A percentile compares a stretch with the other conserved stretches of the same genome.
Conservation (phyloP, 2,888 invertebrate species). For the Metallyticus violacea region DNA sequence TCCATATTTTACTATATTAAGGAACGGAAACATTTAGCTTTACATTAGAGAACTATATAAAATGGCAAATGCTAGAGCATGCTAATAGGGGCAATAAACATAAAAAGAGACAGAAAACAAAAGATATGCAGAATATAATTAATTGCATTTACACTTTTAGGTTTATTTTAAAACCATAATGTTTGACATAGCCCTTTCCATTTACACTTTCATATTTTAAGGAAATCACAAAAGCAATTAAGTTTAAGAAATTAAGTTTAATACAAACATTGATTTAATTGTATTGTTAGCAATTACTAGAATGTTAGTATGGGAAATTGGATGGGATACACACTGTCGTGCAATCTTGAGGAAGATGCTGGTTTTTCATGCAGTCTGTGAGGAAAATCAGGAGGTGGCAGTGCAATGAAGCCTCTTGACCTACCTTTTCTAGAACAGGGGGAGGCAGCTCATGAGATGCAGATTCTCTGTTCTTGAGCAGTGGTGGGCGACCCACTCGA, state of each 20-base stretch:
- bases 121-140: not conserved
- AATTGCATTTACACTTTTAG: too few relatives aligned
- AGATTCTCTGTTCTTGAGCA: not conserved
- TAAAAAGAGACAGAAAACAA: not conserved
- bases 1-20: too few relatives aligned
- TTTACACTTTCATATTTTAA: not conserved
- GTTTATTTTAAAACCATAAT: not conserved
- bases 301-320: not conserved
- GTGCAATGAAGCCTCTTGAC: not conserved
- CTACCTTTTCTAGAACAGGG: conserved; percentile 42
- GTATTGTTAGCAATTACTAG: not conserved
- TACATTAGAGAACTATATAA: too few relatives aligned
- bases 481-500: conserved; percentile 16
- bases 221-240: not conserved
- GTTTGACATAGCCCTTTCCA: not conserved
- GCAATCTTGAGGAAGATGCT: not conserved
- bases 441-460: conserved; percentile 39
- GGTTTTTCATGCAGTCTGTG: not conserved
- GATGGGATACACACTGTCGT: not conserved
- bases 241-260: not conserved
- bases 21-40: too few relatives aligned
- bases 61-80: too few relatives aligned
- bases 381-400: not conserved
- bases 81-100: too few relatives aligned
- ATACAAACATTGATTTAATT: not conserved